Conservation (phyloP, 2,888 invertebrate species). For the Plagodis dolabraria region DNA sequence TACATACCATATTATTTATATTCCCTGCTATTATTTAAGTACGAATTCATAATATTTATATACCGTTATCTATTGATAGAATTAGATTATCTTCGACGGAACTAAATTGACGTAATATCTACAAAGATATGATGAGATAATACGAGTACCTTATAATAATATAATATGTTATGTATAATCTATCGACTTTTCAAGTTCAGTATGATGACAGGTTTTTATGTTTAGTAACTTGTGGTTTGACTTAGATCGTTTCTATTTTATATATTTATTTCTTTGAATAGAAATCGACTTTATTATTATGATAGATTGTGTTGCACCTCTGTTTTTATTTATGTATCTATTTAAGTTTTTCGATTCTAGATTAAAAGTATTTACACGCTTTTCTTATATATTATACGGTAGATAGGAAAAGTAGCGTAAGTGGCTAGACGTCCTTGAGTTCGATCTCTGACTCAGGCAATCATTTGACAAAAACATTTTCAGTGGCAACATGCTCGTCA, state of each 20-base stretch:
- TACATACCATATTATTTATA: no score
- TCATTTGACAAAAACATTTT: no score
- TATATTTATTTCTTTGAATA: constrained; percentile 6
- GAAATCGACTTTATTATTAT: not conserved
- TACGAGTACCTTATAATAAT: not conserved
- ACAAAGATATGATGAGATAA: constrained; percentile 21
- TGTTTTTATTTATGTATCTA: not conserved
- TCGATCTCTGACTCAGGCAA: no score
- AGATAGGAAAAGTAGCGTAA: no score
- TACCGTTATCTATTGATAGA: constrained; percentile 25
- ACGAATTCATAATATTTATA: constrained; percentile 23
- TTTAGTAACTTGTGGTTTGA: constrained; percentile 1
- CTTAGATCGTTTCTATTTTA: constrained; percentile 4
- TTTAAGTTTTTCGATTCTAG: not conserved
- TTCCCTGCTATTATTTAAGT: no score
- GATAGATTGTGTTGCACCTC: not conserved
- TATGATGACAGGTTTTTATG: constrained; percentile 19
- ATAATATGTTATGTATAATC: constrained; percentile 29
- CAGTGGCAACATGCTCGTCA: no score
- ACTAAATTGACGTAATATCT: constrained; percentile 44
- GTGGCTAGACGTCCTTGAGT: no score
- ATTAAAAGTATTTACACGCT: no score
- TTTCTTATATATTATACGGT: no score
- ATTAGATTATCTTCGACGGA: constrained; percentile 30
- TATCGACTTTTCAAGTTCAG: constrained; percentile 17